Percentiles rank a stretch among this genome's conserved stretches.
Evolutionary conservation across 2,797 vertebrate genomes (phyloP).

Genomic region (Acanthis flammea): DNA sequence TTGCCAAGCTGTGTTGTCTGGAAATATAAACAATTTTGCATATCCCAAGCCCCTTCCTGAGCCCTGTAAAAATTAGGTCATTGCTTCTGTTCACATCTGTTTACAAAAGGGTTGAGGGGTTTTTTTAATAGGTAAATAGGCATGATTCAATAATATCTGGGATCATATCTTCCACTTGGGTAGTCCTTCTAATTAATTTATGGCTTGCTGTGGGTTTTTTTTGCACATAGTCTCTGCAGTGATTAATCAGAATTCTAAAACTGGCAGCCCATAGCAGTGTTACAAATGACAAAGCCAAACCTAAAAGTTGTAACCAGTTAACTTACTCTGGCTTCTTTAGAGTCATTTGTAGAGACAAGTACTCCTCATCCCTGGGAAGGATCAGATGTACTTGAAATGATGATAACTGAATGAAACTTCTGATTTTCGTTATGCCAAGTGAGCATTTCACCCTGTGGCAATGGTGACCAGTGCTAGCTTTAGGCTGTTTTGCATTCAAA

Average conservation of each 20-base stretch:
- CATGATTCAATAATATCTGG: neutral
- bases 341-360: neutral
- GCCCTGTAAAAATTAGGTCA: neutral
- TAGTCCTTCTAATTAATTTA: conserved; percentile 51
- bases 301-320: neutral
- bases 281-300: conserved; percentile 8
- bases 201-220: neutral
- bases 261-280: neutral
- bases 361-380: neutral
- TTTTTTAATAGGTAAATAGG: neutral
- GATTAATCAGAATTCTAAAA: conserved; percentile 45
- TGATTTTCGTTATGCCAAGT: neutral
- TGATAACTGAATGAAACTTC: neutral
- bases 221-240: neutral
- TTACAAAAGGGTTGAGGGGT: neutral
- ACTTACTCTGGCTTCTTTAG: neutral
- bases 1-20: neutral
- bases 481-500: neutral
- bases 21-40: neutral
- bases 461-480: neutral
- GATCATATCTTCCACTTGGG: neutral
- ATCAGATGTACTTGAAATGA: neutral
- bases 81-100: neutral
- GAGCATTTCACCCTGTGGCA: neutral
- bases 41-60: neutral